Evolutionary conservation across 2,113 vertebrate genomes (phyloP).

Genomic region (Colaptes auratus): DNA sequence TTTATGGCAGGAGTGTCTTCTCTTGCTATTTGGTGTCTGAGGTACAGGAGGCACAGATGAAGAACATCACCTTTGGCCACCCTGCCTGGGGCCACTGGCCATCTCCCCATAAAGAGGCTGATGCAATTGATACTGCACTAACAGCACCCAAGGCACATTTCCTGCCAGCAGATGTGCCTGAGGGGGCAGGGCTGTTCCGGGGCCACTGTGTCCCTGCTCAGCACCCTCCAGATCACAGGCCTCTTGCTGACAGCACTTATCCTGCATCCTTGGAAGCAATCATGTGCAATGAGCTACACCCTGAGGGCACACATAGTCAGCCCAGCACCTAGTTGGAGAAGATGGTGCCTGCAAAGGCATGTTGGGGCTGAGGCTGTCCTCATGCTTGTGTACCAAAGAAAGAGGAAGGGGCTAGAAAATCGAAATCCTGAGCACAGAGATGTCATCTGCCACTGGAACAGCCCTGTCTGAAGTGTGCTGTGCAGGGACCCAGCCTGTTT

Average conservation of each 20-base stretch:
- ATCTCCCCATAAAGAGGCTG: background rate
- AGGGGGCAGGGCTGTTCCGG: background rate
- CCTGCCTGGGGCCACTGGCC: background rate
- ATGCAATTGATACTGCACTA: background rate
- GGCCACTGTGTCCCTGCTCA: background rate
- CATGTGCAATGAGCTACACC: fast-evolving
- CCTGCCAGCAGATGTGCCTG: fast-evolving
- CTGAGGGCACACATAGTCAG: fast-evolving
- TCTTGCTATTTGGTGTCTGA: constrained; percentile 9
- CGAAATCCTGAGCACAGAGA: background rate
- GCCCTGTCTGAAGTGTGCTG: background rate
- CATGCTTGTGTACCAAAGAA: background rate
- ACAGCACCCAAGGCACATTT: fast-evolving
- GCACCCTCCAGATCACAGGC: fast-evolving
- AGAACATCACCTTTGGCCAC: constrained; percentile 52
- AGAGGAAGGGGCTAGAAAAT: background rate
- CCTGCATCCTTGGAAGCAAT: background rate
- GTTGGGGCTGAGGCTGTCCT: background rate
- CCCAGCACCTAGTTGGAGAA: background rate
- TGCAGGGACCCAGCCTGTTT: background rate
- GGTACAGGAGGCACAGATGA: constrained; percentile 6
- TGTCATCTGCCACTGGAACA: background rate
- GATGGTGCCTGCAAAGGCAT: background rate
- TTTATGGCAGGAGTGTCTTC: background rate
- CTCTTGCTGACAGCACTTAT: background rate